Percentiles rank a stretch among this genome's conserved stretches.
phyloP scores from a whole-genome alignment of 2,113 vertebrate genomes.

The Dicrurus megarhynchus region DNA sequence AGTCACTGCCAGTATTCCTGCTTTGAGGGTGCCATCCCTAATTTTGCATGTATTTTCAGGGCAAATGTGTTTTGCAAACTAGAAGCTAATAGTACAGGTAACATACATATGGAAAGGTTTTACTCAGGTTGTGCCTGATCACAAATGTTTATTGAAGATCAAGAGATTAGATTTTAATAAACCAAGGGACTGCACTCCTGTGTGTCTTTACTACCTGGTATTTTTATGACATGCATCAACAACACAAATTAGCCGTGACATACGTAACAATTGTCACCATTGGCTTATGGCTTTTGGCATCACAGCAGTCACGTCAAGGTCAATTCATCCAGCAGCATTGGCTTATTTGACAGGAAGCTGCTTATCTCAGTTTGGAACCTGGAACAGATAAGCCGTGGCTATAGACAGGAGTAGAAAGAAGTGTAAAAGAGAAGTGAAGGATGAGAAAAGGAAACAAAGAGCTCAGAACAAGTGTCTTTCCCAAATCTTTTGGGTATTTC shows the following conservation, averaged over 20 bases:
- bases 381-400: neutral
- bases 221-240: neutral
- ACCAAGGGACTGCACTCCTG: neutral
- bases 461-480: neutral
- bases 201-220: neutral
- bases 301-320: slow-evolving; percentile 40
- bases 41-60: neutral
- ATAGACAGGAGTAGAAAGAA: neutral
- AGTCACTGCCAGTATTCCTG: neutral
- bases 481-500: neutral
- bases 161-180: neutral
- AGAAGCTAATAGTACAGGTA: neutral
- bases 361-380: slow-evolving; percentile 38
- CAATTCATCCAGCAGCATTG: neutral
- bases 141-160: neutral
- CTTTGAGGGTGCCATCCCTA: neutral
- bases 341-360: slow-evolving; percentile 19
- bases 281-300: slow-evolving; percentile 17
- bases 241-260: neutral
- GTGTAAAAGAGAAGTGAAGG: neutral
- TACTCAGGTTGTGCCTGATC: neutral
- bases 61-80: neutral
- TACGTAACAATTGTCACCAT: neutral
- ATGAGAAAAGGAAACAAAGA: neutral
- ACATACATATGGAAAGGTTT: neutral